Percentiles rank a stretch among this genome's conserved stretches.
Evolutionary conservation across 1,140 invertebrate genomes (phyloP).

Genomic region (Globodera ellingtonae): DNA sequence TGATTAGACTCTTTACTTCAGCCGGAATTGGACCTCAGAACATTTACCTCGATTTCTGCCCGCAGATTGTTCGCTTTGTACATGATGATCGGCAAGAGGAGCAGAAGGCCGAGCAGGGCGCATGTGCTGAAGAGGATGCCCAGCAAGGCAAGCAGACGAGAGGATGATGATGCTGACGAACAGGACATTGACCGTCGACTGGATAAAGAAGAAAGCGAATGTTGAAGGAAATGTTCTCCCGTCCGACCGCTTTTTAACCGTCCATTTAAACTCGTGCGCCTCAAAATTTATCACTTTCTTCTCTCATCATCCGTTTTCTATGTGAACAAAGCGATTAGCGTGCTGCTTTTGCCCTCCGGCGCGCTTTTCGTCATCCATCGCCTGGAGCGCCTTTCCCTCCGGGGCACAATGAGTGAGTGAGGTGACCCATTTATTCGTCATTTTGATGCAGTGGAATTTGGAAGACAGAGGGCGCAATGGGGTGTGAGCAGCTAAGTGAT

Average conservation of each 20-base stretch:
- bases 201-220: neutral
- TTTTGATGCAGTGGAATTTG: neutral
- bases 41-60: conserved; percentile 7
- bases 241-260: neutral
- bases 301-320: neutral
- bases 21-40: neutral
- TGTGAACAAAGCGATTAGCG: neutral
- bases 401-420: neutral
- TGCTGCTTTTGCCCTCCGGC: neutral
- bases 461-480: too few species aligned
- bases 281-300: neutral
- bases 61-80: conserved; percentile 14
- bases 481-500: too few species aligned
- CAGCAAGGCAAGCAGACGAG: neutral
- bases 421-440: neutral
- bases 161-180: neutral
- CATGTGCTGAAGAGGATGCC: conserved; percentile 16
- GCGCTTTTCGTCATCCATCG: neutral
- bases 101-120: conserved; percentile 16
- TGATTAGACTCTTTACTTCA: neutral
- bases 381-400: neutral
- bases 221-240: neutral
- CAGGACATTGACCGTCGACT: neutral
- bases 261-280: neutral
- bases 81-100: conserved; percentile 27